These are phyloP conservation scores for Andrena flavipes DNA, from an alignment of 2,888 invertebrate genomes.

Conservation along the genomic window DNA sequence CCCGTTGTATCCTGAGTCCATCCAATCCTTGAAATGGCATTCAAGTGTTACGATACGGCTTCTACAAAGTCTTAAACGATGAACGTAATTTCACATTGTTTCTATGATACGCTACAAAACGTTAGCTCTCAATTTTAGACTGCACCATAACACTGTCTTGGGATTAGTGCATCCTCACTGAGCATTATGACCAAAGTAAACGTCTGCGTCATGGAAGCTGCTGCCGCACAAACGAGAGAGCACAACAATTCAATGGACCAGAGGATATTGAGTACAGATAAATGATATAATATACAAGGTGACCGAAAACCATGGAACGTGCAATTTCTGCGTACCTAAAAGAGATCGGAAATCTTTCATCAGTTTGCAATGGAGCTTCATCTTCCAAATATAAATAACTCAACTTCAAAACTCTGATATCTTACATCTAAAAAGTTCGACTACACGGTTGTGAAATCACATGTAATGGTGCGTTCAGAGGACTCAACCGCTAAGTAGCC, in stretches of 20 bases:
- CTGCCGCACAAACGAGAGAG: slow-evolving; percentile 29
- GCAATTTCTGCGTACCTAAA: not conserved
- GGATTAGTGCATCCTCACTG: not conserved
- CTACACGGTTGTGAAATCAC: too few species aligned
- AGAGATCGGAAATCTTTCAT: not conserved
- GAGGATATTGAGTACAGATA: slow-evolving; percentile 42
- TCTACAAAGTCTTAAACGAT: not conserved
- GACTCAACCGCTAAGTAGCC: too few species aligned
- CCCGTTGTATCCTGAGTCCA: not conserved
- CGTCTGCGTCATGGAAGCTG: slow-evolving; percentile 42
- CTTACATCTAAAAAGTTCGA: too few species aligned
- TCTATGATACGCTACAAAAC: not conserved
- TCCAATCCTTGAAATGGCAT: not conserved
- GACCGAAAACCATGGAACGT: not conserved
- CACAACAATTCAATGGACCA: slow-evolving; percentile 14
- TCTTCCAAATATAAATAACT: not conserved
- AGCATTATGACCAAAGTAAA: slow-evolving; percentile 1
- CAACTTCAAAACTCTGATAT: too few species aligned
- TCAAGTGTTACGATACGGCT: not conserved
- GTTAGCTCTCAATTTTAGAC: slow-evolving; percentile 1
- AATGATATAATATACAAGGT: not conserved
- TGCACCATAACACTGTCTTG: slow-evolving; percentile 4
- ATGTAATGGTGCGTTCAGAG: too few species aligned
- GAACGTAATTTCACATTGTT: not conserved
- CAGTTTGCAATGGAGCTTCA: not conserved